Base-by-base conservation (phyloP, 2,113 vertebrate species). In the Dromaius novaehollandiae region DNA sequence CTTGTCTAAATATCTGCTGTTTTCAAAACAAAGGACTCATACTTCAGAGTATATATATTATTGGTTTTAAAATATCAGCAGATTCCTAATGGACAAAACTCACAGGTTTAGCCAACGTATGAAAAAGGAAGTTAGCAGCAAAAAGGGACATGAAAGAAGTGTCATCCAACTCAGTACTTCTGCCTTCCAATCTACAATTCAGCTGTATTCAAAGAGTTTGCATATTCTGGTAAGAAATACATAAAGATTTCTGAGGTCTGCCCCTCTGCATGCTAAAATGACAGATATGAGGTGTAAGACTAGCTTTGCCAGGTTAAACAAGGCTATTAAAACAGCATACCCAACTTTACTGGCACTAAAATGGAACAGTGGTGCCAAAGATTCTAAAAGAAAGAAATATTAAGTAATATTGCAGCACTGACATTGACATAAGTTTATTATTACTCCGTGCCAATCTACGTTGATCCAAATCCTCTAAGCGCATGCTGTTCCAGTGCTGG, bases 331-430 rank as follows among this genome's bases (percentile, higher is more conserved):
- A 97, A 90, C 69, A 95, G 76, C 82, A 91, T 96, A 94, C 89
- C 90, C 92, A 91, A 82, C 88, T 97, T 97, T 94, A 94, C 84
- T 97, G 97, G 96, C 97, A 97, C 76, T 94, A 92, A 96, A 95
- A 96, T 50, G 88, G 82, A 95, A 68, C 55, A 75, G 36, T 88
- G 68, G 69, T 97, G 96, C 96, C 97, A 98, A 93, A 70, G 70
- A 91, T 77, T 93, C 93, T 93, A 95, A 70, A 78, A 97, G 93
- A 95, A 97, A 97, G 95, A 97, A 97, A 97, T 97, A 98, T 95
- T 94, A 97, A 97, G 86, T 94, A 97, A 97, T 92, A 92, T 53
- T 95, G 90, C 93, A 95, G 88, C 85, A 97, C 92, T 96, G 96
- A 97, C 93, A 94, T 91, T 93, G 95, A 96, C 94, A 91, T 86